These are phyloP conservation scores for Embiotoca jacksoni DNA, from an alignment of 2,113 vertebrate species.

Conservation along the genomic window DNA sequence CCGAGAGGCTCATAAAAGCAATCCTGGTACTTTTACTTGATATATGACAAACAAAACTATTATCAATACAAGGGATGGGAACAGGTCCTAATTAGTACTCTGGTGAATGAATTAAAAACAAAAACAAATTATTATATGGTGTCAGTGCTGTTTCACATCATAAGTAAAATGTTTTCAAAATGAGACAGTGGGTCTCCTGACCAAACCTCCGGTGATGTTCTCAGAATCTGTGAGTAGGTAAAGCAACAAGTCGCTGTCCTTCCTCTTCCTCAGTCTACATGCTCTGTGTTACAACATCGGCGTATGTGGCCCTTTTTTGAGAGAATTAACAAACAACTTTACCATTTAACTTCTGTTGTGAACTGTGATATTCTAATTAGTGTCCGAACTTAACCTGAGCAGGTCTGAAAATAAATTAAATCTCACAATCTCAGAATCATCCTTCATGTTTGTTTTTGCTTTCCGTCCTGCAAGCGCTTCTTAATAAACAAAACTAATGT, in stretches of 20 bases:
- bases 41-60: neutral
- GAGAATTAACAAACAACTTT: neutral
- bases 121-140: too few relatives aligned
- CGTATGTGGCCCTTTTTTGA: neutral
- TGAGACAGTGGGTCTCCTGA: too few relatives aligned
- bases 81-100: neutral
- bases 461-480: neutral
- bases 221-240: neutral
- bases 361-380: neutral
- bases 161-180: neutral
- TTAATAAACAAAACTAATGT: neutral
- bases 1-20: neutral
- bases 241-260: conserved; percentile 34
- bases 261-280: neutral
- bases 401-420: neutral
- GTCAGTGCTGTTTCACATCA: neutral
- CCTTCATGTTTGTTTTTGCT: conserved; percentile 3
- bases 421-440: neutral
- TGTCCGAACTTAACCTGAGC: neutral
- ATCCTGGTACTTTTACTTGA: neutral
- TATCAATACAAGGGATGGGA: neutral
- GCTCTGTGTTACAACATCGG: neutral
- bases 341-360: neutral
- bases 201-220: neutral
- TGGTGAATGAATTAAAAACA: too few relatives aligned